Conservation (phyloP, 2,797 vertebrate species). For the Alosa sapidissima region DNA sequence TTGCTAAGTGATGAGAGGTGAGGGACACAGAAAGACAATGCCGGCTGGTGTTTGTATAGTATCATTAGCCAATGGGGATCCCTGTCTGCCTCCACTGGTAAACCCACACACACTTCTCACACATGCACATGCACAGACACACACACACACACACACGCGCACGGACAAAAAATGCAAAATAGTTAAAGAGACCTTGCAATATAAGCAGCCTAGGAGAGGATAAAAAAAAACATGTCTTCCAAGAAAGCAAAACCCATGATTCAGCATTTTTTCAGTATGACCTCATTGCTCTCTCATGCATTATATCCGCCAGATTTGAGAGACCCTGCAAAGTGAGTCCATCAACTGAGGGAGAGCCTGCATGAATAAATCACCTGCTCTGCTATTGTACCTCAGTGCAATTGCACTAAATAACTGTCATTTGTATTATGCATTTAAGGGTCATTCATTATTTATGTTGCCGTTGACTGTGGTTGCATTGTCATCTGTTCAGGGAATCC, state of each 20-base stretch:
- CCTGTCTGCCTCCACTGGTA: conserved; percentile 14
- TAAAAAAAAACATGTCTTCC: background rate
- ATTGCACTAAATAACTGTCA: conserved; percentile 40
- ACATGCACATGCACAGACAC: background rate
- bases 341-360: conserved; percentile 39
- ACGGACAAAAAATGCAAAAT: background rate
- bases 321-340: conserved; percentile 30
- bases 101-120: conserved; percentile 22
- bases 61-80: conserved; percentile 35
- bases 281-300: background rate
- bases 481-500: conserved; percentile 9
- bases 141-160: background rate
- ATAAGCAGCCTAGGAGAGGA: background rate
- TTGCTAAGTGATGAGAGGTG: conserved; percentile 63
- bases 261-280: background rate
- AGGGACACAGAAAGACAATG: conserved; percentile 55
- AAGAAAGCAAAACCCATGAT: conserved; percentile 1
- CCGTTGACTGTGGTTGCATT: conserved; percentile 29
- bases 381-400: conserved; percentile 38
- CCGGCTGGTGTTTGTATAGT: conserved; percentile 51
- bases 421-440: conserved; percentile 54
- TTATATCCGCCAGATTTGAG: background rate
- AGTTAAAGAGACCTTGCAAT: background rate
- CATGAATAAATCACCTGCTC: conserved; percentile 48
- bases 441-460: conserved; percentile 49